Percentiles rank a stretch among this genome's conserved stretches.
Evolutionary conservation across 2,113 vertebrate species (phyloP).

Genomic region (Coregonus clupeaformis): DNA sequence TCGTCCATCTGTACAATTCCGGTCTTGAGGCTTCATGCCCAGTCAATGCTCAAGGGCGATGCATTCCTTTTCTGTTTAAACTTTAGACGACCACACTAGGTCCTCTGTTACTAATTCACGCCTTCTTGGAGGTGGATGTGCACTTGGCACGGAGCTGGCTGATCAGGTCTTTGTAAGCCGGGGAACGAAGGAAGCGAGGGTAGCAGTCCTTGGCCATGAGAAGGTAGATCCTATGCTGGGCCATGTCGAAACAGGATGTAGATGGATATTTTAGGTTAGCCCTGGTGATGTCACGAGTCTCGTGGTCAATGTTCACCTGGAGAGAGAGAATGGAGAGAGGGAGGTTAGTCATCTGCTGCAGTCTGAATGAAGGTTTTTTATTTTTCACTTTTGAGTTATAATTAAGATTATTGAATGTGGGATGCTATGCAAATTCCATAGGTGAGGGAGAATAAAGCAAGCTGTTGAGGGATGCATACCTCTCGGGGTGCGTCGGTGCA

Average conservation of each 20-base stretch:
- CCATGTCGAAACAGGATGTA: slow-evolving; percentile 77
- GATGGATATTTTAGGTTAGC: slow-evolving; percentile 80
- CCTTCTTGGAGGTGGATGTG: slow-evolving; percentile 45
- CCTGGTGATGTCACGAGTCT: slow-evolving; percentile 86
- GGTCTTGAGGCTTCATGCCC: neutral
- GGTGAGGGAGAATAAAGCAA: neutral
- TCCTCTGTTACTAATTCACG: slow-evolving; percentile 34
- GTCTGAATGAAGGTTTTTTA: neutral
- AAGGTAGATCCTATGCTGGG: slow-evolving; percentile 85
- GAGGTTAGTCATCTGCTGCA: slow-evolving; percentile 29
- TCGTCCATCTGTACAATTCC: neutral
- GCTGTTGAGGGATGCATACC: slow-evolving; percentile 64
- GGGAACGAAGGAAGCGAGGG: slow-evolving; percentile 86
- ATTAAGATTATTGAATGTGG: neutral
- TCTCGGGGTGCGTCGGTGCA: slow-evolving; percentile 86
- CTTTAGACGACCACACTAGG: neutral
- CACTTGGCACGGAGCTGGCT: slow-evolving; percentile 72
- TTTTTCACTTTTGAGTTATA: too few species aligned
- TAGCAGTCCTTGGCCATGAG: slow-evolving; percentile 98
- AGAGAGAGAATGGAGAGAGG: slow-evolving; percentile 19
- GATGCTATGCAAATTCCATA: too few species aligned
- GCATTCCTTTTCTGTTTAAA: neutral
- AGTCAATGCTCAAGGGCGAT: neutral
- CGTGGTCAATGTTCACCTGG: slow-evolving; percentile 91
- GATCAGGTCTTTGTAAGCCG: slow-evolving; percentile 62